Evolutionary conservation across 2,797 vertebrate genomes (phyloP).

Genomic region (Pampus argenteus): DNA sequence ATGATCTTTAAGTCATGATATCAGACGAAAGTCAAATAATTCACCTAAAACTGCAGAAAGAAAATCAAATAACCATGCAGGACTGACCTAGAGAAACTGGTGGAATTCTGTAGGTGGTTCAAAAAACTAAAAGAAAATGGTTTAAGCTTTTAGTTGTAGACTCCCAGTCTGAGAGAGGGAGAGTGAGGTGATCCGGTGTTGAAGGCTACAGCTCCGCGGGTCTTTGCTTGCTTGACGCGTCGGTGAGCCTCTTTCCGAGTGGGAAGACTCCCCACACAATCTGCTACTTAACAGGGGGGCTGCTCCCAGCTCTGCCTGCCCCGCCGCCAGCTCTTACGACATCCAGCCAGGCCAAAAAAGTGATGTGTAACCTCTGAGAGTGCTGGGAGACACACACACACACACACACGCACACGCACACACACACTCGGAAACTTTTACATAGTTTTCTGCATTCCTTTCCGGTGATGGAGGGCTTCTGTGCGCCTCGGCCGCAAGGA

Average conservation of each 20-base stretch:
- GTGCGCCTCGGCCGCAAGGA: conserved; percentile 54
- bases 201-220: conserved; percentile 58
- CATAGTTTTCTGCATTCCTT: conserved; percentile 93
- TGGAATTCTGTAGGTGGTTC: conserved; percentile 28
- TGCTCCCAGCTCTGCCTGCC: conserved; percentile 85
- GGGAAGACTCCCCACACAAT: conserved; percentile 87
- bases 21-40: not conserved
- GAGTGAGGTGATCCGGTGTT: conserved; percentile 56
- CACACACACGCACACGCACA: conserved; percentile 19
- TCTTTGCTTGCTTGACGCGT: conserved; percentile 79
- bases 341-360: conserved; percentile 83
- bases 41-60: not conserved
- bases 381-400: conserved; percentile 60
- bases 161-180: conserved; percentile 54
- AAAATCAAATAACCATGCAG: conserved; percentile 33
- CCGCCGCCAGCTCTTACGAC: conserved; percentile 91
- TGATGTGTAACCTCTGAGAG: conserved; percentile 85
- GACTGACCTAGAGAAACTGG: conserved; percentile 63
- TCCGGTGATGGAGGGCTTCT: conserved; percentile 83
- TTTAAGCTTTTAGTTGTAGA: conserved; percentile 55
- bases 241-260: conserved; percentile 87
- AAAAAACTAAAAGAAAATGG: conserved; percentile 25
- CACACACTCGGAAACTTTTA: conserved; percentile 90
- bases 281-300: conserved; percentile 96
- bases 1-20: not conserved